These are phyloP conservation scores for Galagoides demidoff DNA, from an alignment of 2,797 vertebrate genomes.

Conservation along the genomic window DNA sequence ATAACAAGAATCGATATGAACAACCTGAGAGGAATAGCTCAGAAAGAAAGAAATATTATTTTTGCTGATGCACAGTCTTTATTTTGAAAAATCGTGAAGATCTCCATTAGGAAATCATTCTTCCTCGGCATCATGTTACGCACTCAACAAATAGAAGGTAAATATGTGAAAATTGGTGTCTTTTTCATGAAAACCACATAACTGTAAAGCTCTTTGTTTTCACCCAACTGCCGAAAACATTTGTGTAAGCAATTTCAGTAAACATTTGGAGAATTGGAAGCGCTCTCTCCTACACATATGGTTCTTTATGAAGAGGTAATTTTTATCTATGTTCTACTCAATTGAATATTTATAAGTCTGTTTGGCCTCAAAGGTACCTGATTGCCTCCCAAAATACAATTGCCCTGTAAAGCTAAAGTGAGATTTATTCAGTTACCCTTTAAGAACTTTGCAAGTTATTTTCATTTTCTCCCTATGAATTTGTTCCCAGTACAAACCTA, in stretches of 20 bases:
- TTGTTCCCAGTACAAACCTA: constrained; percentile 79
- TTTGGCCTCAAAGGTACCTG: constrained; percentile 76
- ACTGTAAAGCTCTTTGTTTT: constrained; percentile 71
- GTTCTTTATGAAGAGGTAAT: constrained; percentile 81
- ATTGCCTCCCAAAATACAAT: constrained; percentile 57
- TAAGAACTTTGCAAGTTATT: constrained; percentile 82
- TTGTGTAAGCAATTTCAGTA: constrained; percentile 79
- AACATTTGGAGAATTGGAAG: constrained; percentile 79
- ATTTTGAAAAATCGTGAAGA: constrained; percentile 75
- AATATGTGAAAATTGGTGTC: constrained; percentile 64
- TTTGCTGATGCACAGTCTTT: constrained; percentile 68
- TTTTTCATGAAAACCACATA: constrained; percentile 44
- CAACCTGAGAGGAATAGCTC: constrained; percentile 59
- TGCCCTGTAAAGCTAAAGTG: constrained; percentile 75
- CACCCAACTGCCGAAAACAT: constrained; percentile 56
- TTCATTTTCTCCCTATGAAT: constrained; percentile 80
- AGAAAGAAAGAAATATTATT: constrained; percentile 72
- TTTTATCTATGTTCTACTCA: constrained; percentile 81
- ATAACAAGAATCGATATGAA: constrained; percentile 67
- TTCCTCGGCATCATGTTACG: constrained; percentile 37
- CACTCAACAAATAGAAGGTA: constrained; percentile 66
- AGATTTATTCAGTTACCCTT: constrained; percentile 85
- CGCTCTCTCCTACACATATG: constrained; percentile 73
- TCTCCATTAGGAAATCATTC: constrained; percentile 70
- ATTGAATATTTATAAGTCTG: constrained; percentile 80